Conservation (phyloP, 1,140 invertebrate species). For the Camponotus vicinus region DNA sequence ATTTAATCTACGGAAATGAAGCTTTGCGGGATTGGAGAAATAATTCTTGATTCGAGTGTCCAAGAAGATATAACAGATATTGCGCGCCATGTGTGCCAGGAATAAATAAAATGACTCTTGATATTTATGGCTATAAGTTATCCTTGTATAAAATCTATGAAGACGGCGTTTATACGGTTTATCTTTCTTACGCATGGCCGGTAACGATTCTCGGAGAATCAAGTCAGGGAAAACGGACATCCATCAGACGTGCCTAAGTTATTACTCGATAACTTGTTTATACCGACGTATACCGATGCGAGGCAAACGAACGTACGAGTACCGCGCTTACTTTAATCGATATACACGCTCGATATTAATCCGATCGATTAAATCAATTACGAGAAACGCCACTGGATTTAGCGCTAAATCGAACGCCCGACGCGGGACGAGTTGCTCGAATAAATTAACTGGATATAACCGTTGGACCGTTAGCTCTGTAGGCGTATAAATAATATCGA, state of each 20-base stretch:
- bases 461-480: slow-evolving; percentile 58
- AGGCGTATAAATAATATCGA: slow-evolving; percentile 60
- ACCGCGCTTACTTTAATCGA: slow-evolving; percentile 67
- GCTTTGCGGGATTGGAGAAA: background rate
- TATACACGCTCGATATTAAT: slow-evolving; percentile 67
- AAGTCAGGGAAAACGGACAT: slow-evolving; percentile 53
- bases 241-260: slow-evolving; percentile 52
- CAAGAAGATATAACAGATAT: background rate
- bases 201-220: slow-evolving; percentile 37
- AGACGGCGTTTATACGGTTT: slow-evolving; percentile 38
- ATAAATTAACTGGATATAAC: slow-evolving; percentile 66
- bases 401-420: slow-evolving; percentile 50
- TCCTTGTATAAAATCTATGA: slow-evolving; percentile 20
- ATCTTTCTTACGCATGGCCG: slow-evolving; percentile 9
- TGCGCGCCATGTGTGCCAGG: background rate
- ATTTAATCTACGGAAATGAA: background rate
- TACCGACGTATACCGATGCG: background rate
- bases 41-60: background rate
- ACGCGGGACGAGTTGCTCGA: slow-evolving; percentile 63
- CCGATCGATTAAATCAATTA: slow-evolving; percentile 72
- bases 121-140: slow-evolving; percentile 33
- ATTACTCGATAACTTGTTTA: slow-evolving; percentile 61
- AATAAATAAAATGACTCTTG: slow-evolving; percentile 10
- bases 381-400: slow-evolving; percentile 65
- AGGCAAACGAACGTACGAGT: slow-evolving; percentile 19